These are phyloP conservation scores for Drosophila fuyamai DNA, from an alignment of 1,140 invertebrate genomes.

Conservation along the genomic window DNA sequence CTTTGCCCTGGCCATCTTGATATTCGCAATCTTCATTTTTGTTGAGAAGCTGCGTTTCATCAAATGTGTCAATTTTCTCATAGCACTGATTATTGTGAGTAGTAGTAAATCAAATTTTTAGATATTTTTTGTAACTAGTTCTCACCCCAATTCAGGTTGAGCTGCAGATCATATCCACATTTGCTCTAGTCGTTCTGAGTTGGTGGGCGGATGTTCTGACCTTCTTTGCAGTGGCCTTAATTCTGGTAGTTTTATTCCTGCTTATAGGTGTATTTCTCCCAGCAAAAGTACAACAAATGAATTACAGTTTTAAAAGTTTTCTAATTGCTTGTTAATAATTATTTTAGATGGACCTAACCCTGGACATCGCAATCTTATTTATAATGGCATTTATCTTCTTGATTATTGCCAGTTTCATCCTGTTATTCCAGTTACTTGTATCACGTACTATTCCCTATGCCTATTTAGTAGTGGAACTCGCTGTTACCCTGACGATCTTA, in stretches of 20 bases:
- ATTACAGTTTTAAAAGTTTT: neutral
- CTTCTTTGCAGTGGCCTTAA: slow-evolving; percentile 11
- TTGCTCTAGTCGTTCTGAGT: slow-evolving; percentile 2
- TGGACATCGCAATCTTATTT: slow-evolving; percentile 65
- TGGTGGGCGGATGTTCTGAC: slow-evolving; percentile 26
- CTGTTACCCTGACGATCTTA: slow-evolving; percentile 35
- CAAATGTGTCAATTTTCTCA: slow-evolving; percentile 12
- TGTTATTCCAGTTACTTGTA: slow-evolving; percentile 18
- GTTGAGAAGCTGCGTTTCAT: slow-evolving; percentile 44
- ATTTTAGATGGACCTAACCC: slow-evolving; percentile 56
- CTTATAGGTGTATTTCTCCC: slow-evolving; percentile 35
- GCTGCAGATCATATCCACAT: slow-evolving; percentile 45
- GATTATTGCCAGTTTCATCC: slow-evolving; percentile 34
- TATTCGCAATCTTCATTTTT: slow-evolving; percentile 46
- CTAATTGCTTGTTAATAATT: neutral
- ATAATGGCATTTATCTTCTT: slow-evolving; percentile 59
- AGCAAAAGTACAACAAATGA: slow-evolving; percentile 4
- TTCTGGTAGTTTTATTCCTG: slow-evolving; percentile 15
- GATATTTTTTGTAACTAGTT: neutral
- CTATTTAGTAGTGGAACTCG: slow-evolving; percentile 11
- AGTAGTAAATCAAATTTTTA: neutral
- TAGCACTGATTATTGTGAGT: slow-evolving; percentile 51
- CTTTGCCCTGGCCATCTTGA: slow-evolving; percentile 25
- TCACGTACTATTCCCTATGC: neutral
- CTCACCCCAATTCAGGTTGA: slow-evolving; percentile 29